Percentiles rank a stretch among this genome's conserved stretches.
Conservation (phyloP, 1,140 invertebrate species). For the Zaprionus vittiger region DNA sequence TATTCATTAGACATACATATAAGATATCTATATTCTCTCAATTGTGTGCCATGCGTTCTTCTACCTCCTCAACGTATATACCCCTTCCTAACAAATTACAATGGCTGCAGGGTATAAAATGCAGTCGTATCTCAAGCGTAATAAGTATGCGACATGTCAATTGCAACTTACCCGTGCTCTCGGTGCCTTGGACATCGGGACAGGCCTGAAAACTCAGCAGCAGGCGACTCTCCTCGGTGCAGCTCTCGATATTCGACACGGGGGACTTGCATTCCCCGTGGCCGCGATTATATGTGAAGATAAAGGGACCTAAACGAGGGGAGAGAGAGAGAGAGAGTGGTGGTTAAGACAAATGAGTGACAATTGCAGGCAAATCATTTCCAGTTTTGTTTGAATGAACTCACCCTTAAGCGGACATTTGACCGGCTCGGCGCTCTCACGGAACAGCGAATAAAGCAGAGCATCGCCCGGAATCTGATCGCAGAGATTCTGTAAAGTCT, state of each 20-base stretch:
- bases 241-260: constrained; percentile 93
- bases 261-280: constrained; percentile 93
- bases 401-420: constrained; percentile 91
- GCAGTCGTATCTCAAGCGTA: not conserved
- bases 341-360: constrained; percentile 10
- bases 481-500: constrained; percentile 91
- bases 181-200: constrained; percentile 93
- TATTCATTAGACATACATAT: too few relatives aligned
- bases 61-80: too few relatives aligned
- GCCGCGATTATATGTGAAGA: constrained; percentile 88
- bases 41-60: too few relatives aligned
- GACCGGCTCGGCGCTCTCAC: constrained; percentile 91
- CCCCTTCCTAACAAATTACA: not conserved
- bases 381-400: constrained; percentile 10
- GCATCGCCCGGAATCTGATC: constrained; percentile 94
- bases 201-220: constrained; percentile 96
- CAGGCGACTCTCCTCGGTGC: constrained; percentile 94
- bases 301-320: constrained; percentile 75
- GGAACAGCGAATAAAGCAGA: constrained; percentile 94
- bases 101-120: not conserved
- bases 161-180: constrained; percentile 89
- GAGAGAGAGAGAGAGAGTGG: constrained; percentile 12
- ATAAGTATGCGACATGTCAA: constrained; percentile 21
- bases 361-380: not conserved
- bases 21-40: too few relatives aligned